Base-by-base conservation (phyloP, 2,888 invertebrate species). In the Epinotia brunnichana region DNA sequence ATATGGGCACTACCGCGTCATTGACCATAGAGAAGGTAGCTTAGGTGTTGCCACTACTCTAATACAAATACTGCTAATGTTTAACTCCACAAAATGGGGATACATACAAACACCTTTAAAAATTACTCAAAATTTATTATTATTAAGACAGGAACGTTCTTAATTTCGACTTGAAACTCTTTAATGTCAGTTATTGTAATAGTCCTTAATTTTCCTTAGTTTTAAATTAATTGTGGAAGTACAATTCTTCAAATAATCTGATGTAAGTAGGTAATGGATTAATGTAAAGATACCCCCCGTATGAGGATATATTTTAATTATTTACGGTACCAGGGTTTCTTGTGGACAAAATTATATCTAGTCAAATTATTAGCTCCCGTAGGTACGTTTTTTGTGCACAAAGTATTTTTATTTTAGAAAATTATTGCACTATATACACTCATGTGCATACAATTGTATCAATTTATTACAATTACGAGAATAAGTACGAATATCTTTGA, bases 301-400 rank as follows among this genome's bases (percentile, higher is more conserved):
- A 29, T 29, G 29, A 29, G 29, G 2, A 4, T 29, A 29, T 29
- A 4, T 29, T 29, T 29, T 53, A 48, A 29, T 51, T 21, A 19
- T 63, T n/a, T 56, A 19, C 48, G 62, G 17, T 63, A 35, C 48
- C 63, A 57, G 63, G 61, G 70, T 56, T 51, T 39, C 51, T 41
- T 57, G 53, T 24, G 17, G 56, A 21, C 35, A 54, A 68, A 67
- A 48, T 67, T 44, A 24, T 57, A 57, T 73, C 63, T 69, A 73
- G 68, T 69, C 63, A 73, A 63, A 48, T 72, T 56, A 57, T 53
- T 64, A 60, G 17, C 13, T 41, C 53, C 53, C 5, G 0, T 9
- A 4, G 19, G 17, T 9, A 4, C 29, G 17, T 19, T 39, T 59
- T 51, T 68, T 19, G 51, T 60, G 68, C 62, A 62, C 68, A 68